Conservation (phyloP, 2,888 invertebrate genomes). For the Callimorpha dominula region DNA sequence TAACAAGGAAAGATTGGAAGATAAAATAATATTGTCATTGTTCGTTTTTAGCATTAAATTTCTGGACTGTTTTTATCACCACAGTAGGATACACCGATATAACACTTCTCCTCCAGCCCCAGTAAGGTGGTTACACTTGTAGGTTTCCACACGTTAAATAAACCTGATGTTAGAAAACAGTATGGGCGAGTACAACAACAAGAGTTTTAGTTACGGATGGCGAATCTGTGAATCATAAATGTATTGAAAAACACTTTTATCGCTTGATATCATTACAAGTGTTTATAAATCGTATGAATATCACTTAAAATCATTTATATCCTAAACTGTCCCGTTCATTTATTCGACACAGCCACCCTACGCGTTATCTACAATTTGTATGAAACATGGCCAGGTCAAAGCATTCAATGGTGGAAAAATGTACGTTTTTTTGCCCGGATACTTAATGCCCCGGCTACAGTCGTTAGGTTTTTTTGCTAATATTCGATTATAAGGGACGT, state of each 20-base stretch:
- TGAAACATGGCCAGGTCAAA: constrained; percentile 61
- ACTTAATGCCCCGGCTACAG: constrained; percentile 56
- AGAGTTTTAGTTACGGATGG: not conserved
- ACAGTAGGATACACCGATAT: too few species aligned
- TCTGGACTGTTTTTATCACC: too few species aligned
- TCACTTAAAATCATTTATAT: not conserved
- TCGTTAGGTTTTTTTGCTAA: constrained; percentile 51
- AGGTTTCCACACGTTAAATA: too few species aligned
- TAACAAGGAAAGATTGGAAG: not conserved
- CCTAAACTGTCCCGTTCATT: not conserved
- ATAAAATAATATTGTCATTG: too few species aligned
- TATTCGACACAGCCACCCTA: constrained; percentile 32
- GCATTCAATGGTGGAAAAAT: constrained; percentile 61
- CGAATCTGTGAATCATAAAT: not conserved
- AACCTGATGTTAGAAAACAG: too few species aligned
- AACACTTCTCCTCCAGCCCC: too few species aligned
- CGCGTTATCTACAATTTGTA: constrained; percentile 57
- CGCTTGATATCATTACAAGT: not conserved
- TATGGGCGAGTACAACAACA: not conserved
- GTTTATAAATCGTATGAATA: not conserved
- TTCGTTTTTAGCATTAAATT: too few species aligned
- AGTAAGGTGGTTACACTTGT: too few species aligned
- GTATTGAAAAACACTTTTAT: not conserved
- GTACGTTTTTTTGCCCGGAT: constrained; percentile 52
- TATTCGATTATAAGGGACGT: constrained; percentile 38